Evolutionary conservation across 2,113 vertebrate species (phyloP).

Genomic region (Phyllostomus hastatus): DNA sequence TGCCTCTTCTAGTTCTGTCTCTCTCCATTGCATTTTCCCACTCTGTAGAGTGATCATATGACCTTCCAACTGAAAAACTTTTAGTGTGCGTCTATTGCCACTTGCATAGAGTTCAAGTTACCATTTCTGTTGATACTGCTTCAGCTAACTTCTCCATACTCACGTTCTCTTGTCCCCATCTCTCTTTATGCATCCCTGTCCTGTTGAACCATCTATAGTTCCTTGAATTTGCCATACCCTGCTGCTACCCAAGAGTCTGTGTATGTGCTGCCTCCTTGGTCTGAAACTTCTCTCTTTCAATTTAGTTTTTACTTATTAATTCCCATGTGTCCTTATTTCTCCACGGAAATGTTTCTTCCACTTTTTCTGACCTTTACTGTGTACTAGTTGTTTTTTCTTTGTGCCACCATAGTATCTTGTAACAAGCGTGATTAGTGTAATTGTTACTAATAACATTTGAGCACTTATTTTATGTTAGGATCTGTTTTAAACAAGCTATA

Average conservation of each 20-base stretch:
- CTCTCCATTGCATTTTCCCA: background rate
- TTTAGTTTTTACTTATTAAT: background rate
- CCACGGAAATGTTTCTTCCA: background rate
- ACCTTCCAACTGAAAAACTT: background rate
- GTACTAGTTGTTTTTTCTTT: background rate
- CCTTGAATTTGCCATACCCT: background rate
- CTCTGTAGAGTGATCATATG: background rate
- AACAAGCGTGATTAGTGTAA: background rate
- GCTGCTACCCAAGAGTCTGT: background rate
- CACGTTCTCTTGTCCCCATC: background rate
- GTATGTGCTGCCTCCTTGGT: background rate
- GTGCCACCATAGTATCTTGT: background rate
- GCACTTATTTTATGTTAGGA: background rate
- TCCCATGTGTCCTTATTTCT: background rate
- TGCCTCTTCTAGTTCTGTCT: background rate
- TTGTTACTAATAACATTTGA: background rate
- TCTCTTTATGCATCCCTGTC: background rate
- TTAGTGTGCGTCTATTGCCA: background rate
- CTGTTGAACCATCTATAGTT: background rate
- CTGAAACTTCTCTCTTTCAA: background rate
- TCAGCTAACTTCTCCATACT: background rate
- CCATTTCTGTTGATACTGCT: background rate
- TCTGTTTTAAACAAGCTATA: background rate
- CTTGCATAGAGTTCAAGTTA: background rate
- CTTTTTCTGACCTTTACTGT: background rate